These are phyloP conservation scores for Eriocheir sinensis DNA, from an alignment of 1,140 invertebrate species.

Conservation along the genomic window DNA sequence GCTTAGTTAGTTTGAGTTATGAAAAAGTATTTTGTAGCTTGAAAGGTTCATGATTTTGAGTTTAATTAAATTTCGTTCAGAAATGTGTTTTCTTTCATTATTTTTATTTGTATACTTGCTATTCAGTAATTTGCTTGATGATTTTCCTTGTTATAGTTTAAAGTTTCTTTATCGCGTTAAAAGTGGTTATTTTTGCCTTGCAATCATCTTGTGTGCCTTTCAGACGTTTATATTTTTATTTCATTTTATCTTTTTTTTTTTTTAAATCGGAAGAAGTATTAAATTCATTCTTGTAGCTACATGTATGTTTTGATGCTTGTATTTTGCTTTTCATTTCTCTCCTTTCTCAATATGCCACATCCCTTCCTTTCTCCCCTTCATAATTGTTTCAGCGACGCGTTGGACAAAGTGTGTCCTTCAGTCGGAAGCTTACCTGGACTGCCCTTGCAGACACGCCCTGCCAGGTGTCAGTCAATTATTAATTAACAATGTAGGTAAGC, in stretches of 20 bases:
- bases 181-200: not conserved
- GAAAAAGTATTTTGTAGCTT: no score
- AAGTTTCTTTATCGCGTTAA: not conserved
- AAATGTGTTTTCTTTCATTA: no score
- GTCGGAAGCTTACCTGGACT: not conserved
- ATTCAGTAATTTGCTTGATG: not conserved
- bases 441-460: not conserved
- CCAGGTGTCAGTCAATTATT: not conserved
- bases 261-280: not conserved
- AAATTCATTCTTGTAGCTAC: not conserved
- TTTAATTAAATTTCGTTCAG: no score
- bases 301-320: not conserved
- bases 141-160: not conserved
- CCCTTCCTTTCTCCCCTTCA: not conserved
- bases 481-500: slow-evolving; percentile 3
- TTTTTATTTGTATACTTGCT: no score
- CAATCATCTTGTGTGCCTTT: not conserved
- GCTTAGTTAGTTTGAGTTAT: no score
- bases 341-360: not conserved
- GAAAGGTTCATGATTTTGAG: no score
- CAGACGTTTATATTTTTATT: not conserved
- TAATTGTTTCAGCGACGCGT: not conserved
- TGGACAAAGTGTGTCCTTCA: not conserved
- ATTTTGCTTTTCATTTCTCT: not conserved
- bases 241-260: not conserved